A percentile compares a stretch with the other conserved stretches of the same genome.
Evolutionary conservation across 2,113 vertebrate genomes (phyloP).

Genomic region (Pterocles orientalis): DNA sequence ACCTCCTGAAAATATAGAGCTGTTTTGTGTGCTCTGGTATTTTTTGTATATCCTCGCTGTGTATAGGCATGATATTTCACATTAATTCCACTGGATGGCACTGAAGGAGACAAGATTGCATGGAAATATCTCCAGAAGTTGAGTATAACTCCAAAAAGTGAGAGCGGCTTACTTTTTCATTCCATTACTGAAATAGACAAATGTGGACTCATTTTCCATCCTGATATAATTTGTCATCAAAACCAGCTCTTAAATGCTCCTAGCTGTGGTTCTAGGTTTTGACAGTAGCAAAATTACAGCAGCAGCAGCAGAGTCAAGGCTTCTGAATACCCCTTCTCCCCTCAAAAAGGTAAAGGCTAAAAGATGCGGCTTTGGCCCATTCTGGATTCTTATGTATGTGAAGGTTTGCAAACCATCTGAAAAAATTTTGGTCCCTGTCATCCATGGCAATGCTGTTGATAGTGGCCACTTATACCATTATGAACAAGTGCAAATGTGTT

Average conservation of each 20-base stretch:
- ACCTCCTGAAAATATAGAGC: constrained; percentile 10
- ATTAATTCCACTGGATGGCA: constrained; percentile 73
- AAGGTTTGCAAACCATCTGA: not conserved
- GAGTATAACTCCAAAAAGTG: not conserved
- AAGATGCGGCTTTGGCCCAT: not conserved
- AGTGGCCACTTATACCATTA: not conserved
- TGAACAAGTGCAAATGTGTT: not conserved
- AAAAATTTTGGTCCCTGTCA: not conserved
- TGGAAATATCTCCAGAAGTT: not conserved
- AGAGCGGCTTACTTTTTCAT: constrained; percentile 25
- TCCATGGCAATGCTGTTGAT: not conserved
- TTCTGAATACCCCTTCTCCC: not conserved
- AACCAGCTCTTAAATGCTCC: constrained; percentile 18
- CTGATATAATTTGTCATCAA: constrained; percentile 37
- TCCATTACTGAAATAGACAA: constrained; percentile 41
- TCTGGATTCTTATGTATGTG: not conserved
- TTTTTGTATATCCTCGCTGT: not conserved
- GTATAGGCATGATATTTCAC: constrained; percentile 15
- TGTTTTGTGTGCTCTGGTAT: not conserved
- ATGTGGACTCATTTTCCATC: constrained; percentile 26
- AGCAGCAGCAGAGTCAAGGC: not conserved
- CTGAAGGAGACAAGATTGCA: constrained; percentile 63
- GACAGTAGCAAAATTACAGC: constrained; percentile 3
- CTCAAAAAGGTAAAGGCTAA: not conserved
- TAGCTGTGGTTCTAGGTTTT: not conserved